A percentile compares a stretch with the other conserved stretches of the same genome.
Evolutionary conservation across 2,113 vertebrate species (phyloP).

Genomic region (Caretta caretta): DNA sequence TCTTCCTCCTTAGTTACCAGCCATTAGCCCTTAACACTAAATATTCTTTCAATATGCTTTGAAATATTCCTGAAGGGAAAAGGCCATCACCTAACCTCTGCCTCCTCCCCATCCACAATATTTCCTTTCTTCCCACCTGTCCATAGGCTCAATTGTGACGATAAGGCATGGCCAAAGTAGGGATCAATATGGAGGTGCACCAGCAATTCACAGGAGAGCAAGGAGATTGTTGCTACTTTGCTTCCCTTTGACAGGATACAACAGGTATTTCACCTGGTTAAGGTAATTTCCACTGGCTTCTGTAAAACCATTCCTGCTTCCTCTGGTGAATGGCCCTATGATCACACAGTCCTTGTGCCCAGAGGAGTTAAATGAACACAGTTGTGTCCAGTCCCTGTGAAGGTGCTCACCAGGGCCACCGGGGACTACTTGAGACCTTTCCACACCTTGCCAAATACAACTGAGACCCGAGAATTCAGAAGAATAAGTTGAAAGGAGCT

Average conservation of each 20-base stretch:
- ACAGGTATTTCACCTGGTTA: neutral
- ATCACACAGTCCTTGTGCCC: neutral
- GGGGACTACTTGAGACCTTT: neutral
- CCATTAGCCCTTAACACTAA: neutral
- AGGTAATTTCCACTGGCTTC: neutral
- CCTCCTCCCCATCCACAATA: rapidly evolving
- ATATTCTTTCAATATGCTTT: neutral
- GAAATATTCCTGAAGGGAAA: neutral
- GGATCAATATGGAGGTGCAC: rapidly evolving
- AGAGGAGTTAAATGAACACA: neutral
- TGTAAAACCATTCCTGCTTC: neutral
- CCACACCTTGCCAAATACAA: neutral
- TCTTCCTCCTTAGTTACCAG: neutral
- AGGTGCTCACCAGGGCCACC: neutral
- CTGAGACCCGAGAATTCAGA: neutral
- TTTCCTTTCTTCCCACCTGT: neutral
- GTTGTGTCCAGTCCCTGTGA: neutral
- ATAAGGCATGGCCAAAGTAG: rapidly evolving
- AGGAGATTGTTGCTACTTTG: neutral
- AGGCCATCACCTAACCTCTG: neutral
- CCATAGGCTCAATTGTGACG: neutral
- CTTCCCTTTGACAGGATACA: neutral
- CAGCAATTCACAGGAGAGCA: neutral
- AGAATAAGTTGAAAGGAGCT: slow-evolving; percentile 36
- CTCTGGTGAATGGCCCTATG: neutral